phyloP scores from a whole-genome alignment of 2,888 invertebrate species.

The Pardosa pseudoannulata region DNA sequence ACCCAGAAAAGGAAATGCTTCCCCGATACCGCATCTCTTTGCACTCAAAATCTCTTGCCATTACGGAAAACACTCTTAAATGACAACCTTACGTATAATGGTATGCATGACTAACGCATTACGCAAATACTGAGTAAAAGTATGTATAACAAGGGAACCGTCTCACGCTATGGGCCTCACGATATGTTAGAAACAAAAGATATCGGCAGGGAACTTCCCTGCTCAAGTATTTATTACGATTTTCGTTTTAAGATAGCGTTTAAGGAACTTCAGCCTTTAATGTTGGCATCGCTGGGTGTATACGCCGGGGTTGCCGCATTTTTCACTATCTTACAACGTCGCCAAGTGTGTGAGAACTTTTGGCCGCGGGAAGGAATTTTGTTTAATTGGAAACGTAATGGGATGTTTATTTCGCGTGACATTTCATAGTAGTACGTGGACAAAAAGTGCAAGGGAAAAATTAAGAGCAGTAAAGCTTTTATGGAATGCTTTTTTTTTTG shows the following conservation, averaged over 20 bases:
- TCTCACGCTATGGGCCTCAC: constrained; percentile 8
- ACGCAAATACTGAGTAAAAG: constrained; percentile 36
- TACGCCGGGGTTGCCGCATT: constrained; percentile 2
- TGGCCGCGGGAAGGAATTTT: not conserved
- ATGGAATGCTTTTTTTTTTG: not conserved
- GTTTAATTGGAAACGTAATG: constrained; percentile 7
- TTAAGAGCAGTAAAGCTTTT: not conserved
- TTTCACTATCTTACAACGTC: not conserved
- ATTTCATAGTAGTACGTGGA: not conserved
- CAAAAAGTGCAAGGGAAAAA: not conserved
- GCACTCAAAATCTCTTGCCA: not conserved
- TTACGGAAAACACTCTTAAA: constrained; percentile 19
- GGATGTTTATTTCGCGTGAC: constrained; percentile 9
- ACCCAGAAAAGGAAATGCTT: not conserved
- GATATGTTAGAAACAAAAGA: constrained; percentile 19
- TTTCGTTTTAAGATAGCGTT: constrained; percentile 46
- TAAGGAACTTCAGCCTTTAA: constrained; percentile 45
- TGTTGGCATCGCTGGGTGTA: constrained; percentile 39
- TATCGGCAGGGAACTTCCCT: constrained; percentile 17
- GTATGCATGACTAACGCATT: constrained; percentile 68
- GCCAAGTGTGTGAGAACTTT: constrained; percentile 20
- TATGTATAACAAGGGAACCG: constrained; percentile 25
- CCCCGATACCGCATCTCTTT: not conserved
- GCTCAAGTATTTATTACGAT: constrained; percentile 61
- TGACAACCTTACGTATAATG: constrained; percentile 36